These are phyloP conservation scores for Stictocephala bisonia DNA, from an alignment of 2,888 invertebrate genomes.

Conservation along the genomic window DNA sequence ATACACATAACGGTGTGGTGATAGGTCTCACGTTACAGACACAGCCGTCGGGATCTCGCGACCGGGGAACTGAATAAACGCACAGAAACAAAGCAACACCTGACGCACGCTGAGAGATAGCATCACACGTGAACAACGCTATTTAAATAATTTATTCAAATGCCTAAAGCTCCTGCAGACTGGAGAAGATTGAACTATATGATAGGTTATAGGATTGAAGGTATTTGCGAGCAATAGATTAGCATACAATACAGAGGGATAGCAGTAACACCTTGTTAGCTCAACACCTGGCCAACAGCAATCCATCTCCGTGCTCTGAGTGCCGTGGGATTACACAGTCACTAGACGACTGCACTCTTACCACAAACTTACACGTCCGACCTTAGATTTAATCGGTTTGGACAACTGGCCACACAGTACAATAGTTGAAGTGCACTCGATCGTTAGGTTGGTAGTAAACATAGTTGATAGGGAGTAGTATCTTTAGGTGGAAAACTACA, in stretches of 20 bases:
- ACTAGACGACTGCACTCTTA: no score
- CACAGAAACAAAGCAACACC: constrained; percentile 19
- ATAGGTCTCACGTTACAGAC: no score
- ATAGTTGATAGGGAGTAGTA: no score
- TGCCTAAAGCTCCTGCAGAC: constrained; percentile 29
- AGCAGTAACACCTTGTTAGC: constrained; percentile 29
- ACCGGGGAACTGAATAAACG: neutral
- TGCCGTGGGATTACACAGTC: no score
- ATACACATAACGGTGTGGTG: no score
- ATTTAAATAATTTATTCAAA: constrained; percentile 34
- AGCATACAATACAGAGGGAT: constrained; percentile 27
- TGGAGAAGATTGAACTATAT: constrained; percentile 30
- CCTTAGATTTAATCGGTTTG: no score
- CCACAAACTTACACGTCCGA: no score
- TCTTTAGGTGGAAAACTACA: no score
- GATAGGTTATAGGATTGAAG: constrained; percentile 30
- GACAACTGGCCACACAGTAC: no score
- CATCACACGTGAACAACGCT: constrained; percentile 28
- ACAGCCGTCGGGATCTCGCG: no score
- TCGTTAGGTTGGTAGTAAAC: no score
- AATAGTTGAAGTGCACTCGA: no score
- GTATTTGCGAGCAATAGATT: constrained; percentile 35
- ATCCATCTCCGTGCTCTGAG: constrained; percentile 27
- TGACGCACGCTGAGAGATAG: constrained; percentile 15
- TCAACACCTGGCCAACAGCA: neutral